Evolutionary conservation across 2,888 invertebrate species (phyloP), one percentile per base, ranked within the genome.

Genomic region (Cephalotes varians): DNA sequence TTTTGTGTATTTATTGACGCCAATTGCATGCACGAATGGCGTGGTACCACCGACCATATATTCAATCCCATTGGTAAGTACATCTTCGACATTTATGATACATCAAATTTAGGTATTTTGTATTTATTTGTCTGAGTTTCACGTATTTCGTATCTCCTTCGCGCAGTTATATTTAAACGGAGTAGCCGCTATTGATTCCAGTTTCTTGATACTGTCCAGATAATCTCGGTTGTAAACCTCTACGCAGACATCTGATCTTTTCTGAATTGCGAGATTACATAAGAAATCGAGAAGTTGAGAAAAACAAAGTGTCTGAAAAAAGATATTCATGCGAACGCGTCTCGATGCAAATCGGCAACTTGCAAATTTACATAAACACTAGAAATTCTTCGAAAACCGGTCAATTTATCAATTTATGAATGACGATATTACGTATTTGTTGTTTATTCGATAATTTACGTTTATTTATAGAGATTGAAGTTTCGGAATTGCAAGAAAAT

Each of bases 51-150:
- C 79, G 12, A 83, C 21, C 12, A 71, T 90, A 49, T 21, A 85
- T 60, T 0, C 69, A 10, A 40, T 89, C 28, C 44, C 60, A 28
- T 7, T 86, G 87, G 90, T 90, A 77, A 2, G 90, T 86, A 34
- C 10, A 18, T 1, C 25, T 51, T 40, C 18, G 34, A 74, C 49
- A 49, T 74, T 71, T 40, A 56, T 77, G 31, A 31, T 2, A 18
- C 18, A 5, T 31, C n/a, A 18, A 25, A 18, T 7, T 3, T 28
- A 56, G 7, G 5, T n/a, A n/a, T 31, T n/a, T 44, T 12, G 15
- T 12, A 69, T 71, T 71, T 77, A 44, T 77, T 77, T 77, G 12
- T 25, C 71, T 12, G 67, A n/a, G n/a, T 34, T 25, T 31, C 31
- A 0, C 21, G 44, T 44, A 31, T 40, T 25, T 34, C 10, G 10